These are phyloP conservation scores for Vulpes vulpes DNA, from an alignment of 2,113 vertebrate genomes.

Conservation along the genomic window DNA sequence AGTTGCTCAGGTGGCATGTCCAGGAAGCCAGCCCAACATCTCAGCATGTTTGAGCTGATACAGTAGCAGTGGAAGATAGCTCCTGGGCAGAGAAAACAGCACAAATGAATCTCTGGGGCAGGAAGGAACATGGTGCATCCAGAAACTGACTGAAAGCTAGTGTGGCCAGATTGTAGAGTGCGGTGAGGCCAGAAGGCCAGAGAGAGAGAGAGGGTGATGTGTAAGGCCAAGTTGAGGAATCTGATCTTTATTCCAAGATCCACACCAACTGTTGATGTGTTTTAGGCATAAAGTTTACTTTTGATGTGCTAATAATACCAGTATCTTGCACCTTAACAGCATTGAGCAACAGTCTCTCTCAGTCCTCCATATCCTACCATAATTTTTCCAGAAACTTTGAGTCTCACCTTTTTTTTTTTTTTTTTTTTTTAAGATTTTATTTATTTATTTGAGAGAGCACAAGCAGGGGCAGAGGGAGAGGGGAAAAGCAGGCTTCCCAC, in stretches of 20 bases:
- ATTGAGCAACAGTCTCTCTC: not conserved
- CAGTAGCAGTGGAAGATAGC: not conserved
- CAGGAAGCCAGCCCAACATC: not conserved
- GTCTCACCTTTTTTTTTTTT: not conserved
- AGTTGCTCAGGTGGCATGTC: not conserved
- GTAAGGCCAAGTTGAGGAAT: not conserved
- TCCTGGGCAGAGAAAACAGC: not conserved
- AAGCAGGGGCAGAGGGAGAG: too few species aligned
- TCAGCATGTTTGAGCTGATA: not conserved
- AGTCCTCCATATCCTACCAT: not conserved
- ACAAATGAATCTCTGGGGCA: not conserved
- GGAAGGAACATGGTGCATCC: not conserved
- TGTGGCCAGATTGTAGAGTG: not conserved
- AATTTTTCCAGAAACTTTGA: conserved; percentile 27
- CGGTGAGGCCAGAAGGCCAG: not conserved
- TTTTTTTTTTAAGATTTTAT: too few species aligned
- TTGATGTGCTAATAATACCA: not conserved
- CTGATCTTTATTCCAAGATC: conserved; percentile 29
- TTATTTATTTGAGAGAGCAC: too few species aligned
- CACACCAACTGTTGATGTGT: not conserved
- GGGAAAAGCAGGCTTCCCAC: too few species aligned
- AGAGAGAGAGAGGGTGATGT: not conserved
- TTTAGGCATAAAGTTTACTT: conserved; percentile 11
- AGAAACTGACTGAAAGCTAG: not conserved
- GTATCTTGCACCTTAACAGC: not conserved